A percentile compares a stretch with the other conserved stretches of the same genome.
Conservation (phyloP, 1,140 invertebrate species). For the Drosophila parabipectinata region DNA sequence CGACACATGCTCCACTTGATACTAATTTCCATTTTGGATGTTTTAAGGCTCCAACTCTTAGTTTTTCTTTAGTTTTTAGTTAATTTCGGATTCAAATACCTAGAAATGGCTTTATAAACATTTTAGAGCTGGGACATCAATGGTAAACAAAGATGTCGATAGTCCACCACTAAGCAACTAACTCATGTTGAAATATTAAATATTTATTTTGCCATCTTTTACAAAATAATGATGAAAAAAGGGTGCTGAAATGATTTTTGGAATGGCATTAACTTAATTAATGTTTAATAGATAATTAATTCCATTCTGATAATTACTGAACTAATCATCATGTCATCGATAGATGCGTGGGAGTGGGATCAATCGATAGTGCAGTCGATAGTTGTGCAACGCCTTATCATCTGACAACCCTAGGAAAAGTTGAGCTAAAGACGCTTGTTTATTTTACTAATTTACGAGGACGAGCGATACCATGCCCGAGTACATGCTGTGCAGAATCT, state of each 20-base stretch:
- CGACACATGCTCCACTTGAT: slow-evolving; percentile 77
- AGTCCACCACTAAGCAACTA: neutral
- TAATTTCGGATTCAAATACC: slow-evolving; percentile 5
- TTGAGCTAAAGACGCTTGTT: slow-evolving; percentile 41
- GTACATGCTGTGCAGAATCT: slow-evolving; percentile 74
- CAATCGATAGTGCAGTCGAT: slow-evolving; percentile 4
- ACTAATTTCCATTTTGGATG: slow-evolving; percentile 61
- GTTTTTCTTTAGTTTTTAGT: neutral
- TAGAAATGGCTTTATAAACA: neutral
- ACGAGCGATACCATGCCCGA: slow-evolving; percentile 61
- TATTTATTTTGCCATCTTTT: too few species aligned
- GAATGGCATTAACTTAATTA: too few species aligned
- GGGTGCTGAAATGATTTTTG: too few species aligned
- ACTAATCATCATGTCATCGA: neutral
- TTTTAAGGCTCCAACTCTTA: neutral
- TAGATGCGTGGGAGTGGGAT: neutral
- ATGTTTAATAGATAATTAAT: neutral
- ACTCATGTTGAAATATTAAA: too few species aligned
- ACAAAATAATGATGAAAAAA: too few species aligned
- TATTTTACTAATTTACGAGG: slow-evolving; percentile 25
- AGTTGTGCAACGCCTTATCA: neutral
- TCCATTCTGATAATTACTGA: neutral
- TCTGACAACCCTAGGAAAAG: slow-evolving; percentile 24
- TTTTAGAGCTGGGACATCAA: neutral
- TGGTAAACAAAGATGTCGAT: neutral